A percentile compares a stretch with the other conserved stretches of the same genome.
Evolutionary conservation across 2,888 invertebrate genomes (phyloP).

Genomic region (Drosophila kambysellisi): DNA sequence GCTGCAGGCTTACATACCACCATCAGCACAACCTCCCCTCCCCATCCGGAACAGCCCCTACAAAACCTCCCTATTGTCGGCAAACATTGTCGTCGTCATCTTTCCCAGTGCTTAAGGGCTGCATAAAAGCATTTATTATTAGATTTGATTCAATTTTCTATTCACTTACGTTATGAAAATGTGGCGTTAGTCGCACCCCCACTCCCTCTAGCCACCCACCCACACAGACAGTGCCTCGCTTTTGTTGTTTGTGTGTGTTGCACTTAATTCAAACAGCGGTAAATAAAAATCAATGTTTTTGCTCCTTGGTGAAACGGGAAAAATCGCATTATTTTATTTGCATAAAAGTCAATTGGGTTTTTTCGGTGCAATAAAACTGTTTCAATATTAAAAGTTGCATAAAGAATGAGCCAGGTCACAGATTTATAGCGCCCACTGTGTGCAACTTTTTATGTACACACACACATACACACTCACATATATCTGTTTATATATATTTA

Average conservation of each 20-base stretch:
- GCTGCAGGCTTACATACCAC: constrained; percentile 5
- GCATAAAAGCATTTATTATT: constrained; percentile 81
- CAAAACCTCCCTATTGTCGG: constrained; percentile 28
- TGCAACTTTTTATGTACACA: not conserved
- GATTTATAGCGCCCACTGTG: constrained; percentile 26
- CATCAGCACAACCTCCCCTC: not conserved
- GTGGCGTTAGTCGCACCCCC: constrained; percentile 51
- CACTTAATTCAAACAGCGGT: constrained; percentile 71
- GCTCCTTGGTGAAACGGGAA: constrained; percentile 50
- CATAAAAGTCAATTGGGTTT: constrained; percentile 77
- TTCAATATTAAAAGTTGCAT: constrained; percentile 54
- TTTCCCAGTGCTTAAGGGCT: constrained; percentile 79
- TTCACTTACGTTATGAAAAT: constrained; percentile 81
- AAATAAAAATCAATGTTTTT: constrained; percentile 76
- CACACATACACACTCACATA: not conserved
- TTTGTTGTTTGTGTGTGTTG: constrained; percentile 21
- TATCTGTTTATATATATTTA: not conserved
- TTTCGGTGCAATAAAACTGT: constrained; percentile 64
- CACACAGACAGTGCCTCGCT: not conserved
- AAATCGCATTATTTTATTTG: constrained; percentile 75
- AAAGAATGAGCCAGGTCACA: constrained; percentile 34
- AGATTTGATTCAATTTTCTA: constrained; percentile 81
- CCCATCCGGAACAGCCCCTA: constrained; percentile 1
- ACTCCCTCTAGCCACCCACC: too few species aligned
- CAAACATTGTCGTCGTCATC: constrained; percentile 64